A percentile compares a stretch with the other conserved stretches of the same genome.
Evolutionary conservation across 2,888 invertebrate species (phyloP).

Genomic region (Ecliptopera silaceata): DNA sequence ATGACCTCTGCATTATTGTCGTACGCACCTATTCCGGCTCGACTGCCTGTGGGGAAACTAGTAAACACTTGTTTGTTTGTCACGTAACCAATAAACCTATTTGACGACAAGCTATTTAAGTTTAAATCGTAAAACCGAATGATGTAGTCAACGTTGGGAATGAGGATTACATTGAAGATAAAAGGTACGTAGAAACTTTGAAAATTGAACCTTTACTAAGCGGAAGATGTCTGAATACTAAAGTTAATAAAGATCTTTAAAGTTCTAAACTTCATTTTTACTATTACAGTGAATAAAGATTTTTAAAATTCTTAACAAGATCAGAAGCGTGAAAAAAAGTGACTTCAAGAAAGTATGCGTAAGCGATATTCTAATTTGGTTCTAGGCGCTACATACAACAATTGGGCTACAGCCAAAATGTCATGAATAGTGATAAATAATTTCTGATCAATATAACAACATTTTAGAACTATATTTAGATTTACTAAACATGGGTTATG

Average conservation of each 20-base stretch:
- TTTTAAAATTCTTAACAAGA: background rate
- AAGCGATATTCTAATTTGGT: constrained; percentile 4
- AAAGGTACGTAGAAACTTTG: background rate
- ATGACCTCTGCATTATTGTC: constrained; percentile 24
- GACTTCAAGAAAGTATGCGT: background rate
- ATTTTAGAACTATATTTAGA: background rate
- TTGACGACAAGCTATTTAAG: constrained; percentile 18
- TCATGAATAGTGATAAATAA: constrained; percentile 1
- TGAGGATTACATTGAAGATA: constrained; percentile 7
- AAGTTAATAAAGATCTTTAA: too few relatives aligned
- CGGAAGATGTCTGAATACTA: too few relatives aligned
- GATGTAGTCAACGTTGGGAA: constrained; percentile 4
- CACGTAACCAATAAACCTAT: constrained; percentile 29
- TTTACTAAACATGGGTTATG: too few relatives aligned
- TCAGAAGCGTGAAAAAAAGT: background rate
- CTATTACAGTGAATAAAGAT: background rate
- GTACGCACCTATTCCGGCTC: constrained; percentile 27
- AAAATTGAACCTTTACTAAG: background rate
- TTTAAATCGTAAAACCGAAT: constrained; percentile 18
- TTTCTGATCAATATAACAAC: constrained; percentile 2
- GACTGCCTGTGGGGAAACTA: constrained; percentile 21
- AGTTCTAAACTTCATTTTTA: too few relatives aligned
- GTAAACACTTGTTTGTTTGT: constrained; percentile 27
- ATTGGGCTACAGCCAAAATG: constrained; percentile 16
- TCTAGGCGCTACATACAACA: constrained; percentile 9